Evolutionary conservation across 2,888 invertebrate genomes (phyloP).

Genomic region (Diarsia mendica): DNA sequence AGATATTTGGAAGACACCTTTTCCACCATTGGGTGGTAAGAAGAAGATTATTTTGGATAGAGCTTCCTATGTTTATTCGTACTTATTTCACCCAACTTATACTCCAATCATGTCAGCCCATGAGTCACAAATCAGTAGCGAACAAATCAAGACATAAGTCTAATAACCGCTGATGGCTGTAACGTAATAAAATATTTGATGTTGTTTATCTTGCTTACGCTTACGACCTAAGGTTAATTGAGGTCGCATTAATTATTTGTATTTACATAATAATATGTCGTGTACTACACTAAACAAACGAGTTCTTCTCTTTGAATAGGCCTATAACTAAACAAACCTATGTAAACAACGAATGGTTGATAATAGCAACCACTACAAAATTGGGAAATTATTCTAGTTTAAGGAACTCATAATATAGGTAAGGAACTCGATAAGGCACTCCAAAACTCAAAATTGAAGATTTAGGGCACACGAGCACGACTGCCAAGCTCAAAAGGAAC

Average conservation of each 20-base stretch:
- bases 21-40: too few relatives aligned
- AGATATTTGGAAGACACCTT: too few relatives aligned
- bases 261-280: slow-evolving; percentile 47
- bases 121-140: slow-evolving; percentile 22
- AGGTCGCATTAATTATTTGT: slow-evolving; percentile 51
- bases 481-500: too few relatives aligned
- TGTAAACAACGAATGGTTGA: not conserved
- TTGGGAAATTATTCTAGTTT: not conserved
- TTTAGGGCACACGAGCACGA: too few relatives aligned
- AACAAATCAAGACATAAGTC: slow-evolving; percentile 47
- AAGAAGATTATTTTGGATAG: too few relatives aligned
- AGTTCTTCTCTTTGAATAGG: slow-evolving; percentile 10
- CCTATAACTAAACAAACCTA: not conserved
- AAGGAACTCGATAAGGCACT: too few relatives aligned
- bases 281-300: slow-evolving; percentile 33
- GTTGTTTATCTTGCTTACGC: slow-evolving; percentile 36
- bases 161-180: slow-evolving; percentile 20
- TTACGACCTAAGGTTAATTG: slow-evolving; percentile 41
- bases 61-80: too few relatives aligned
- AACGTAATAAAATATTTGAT: slow-evolving; percentile 45
- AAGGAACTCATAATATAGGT: not conserved
- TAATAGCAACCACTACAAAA: not conserved
- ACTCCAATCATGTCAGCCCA: not conserved
- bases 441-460: too few relatives aligned
- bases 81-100: not conserved